phyloP scores from a whole-genome alignment of 2,888 invertebrate genomes.

The Synergus laeviventris region DNA sequence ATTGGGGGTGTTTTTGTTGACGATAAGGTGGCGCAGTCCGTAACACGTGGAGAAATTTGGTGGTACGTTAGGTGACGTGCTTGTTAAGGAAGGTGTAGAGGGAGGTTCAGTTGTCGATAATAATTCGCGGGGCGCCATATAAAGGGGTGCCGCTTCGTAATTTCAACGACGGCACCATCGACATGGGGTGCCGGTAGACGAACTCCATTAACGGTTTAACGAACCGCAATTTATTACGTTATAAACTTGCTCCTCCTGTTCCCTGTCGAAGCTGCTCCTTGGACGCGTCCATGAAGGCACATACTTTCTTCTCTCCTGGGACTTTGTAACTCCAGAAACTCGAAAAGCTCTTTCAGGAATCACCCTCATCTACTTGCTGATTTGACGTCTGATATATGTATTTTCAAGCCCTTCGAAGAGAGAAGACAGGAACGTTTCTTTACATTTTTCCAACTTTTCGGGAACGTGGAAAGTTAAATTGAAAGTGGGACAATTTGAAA shows the following conservation, averaged over 20 bases:
- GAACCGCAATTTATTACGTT: conserved; percentile 71
- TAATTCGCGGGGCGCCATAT: conserved; percentile 57
- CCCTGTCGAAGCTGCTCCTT: conserved; percentile 44
- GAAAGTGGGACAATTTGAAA: background rate
- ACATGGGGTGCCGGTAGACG: conserved; percentile 56
- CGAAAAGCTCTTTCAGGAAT: background rate
- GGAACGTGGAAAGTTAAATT: background rate
- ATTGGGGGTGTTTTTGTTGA: background rate
- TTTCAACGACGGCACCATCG: conserved; percentile 58
- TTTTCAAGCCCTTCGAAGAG: background rate
- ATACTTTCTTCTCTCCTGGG: conserved; percentile 21
- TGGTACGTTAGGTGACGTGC: background rate
- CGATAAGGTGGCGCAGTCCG: background rate
- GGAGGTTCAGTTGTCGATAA: conserved; percentile 60
- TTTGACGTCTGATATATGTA: background rate
- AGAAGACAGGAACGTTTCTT: background rate
- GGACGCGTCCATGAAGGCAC: background rate
- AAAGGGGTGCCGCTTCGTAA: conserved; percentile 59
- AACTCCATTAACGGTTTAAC: conserved; percentile 71
- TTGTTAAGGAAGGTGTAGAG: background rate
- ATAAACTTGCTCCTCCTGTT: conserved; percentile 59
- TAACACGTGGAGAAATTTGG: background rate
- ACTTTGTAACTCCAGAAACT: background rate
- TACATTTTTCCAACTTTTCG: background rate
- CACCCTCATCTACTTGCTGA: conserved; percentile 9